A percentile compares a stretch with the other conserved stretches of the same genome.
Evolutionary conservation across 2,113 vertebrate genomes (phyloP).

Genomic region (Brachypteracias leptosomus): DNA sequence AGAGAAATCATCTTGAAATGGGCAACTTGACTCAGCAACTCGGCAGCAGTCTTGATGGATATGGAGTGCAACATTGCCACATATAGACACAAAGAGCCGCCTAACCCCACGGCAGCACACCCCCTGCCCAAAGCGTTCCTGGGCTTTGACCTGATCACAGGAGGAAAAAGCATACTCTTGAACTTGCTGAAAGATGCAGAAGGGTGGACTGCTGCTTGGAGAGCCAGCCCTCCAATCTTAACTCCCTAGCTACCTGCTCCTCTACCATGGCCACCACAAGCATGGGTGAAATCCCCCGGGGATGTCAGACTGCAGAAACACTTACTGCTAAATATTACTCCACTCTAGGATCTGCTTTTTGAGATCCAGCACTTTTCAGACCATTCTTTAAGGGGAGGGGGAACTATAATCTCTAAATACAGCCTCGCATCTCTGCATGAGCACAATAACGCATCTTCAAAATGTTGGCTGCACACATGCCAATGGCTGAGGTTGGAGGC

Average conservation of each 20-base stretch:
- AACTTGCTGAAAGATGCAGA: background rate
- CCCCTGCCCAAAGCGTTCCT: background rate
- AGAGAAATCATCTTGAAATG: background rate
- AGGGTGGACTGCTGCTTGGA: background rate
- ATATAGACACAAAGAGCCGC: accelerated
- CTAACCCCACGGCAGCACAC: background rate
- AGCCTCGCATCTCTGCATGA: background rate
- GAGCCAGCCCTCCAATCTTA: background rate
- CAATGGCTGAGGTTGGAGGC: background rate
- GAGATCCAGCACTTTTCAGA: background rate
- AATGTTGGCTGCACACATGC: accelerated
- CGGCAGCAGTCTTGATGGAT: background rate
- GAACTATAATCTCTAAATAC: background rate
- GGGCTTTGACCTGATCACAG: background rate
- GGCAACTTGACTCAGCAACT: slow-evolving; percentile 6
- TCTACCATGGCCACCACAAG: background rate
- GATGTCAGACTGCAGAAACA: background rate
- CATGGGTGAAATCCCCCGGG: background rate
- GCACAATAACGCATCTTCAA: background rate
- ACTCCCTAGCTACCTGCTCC: background rate
- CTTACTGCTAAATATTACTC: background rate
- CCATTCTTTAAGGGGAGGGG: background rate
- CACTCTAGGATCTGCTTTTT: background rate
- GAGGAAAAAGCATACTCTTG: background rate
- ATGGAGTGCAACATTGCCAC: background rate